These are phyloP conservation scores for Oppia nitens DNA, from an alignment of 1,140 invertebrate species.

Conservation along the genomic window DNA sequence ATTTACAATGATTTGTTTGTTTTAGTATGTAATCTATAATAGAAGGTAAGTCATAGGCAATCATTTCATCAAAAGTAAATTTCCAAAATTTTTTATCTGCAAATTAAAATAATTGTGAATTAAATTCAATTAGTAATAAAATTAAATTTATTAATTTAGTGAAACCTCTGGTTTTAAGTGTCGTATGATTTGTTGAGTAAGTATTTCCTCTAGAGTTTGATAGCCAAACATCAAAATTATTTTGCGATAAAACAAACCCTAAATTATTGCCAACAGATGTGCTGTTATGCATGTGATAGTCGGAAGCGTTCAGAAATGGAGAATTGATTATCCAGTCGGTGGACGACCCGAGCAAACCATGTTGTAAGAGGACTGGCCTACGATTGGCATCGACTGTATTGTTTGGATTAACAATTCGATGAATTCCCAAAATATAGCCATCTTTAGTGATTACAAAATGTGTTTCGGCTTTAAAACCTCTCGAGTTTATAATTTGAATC, in stretches of 20 bases:
- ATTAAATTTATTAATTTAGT: not conserved
- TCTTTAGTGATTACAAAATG: slow-evolving; percentile 1
- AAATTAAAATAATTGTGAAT: not conserved
- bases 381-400: not conserved
- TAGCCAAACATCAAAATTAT: slow-evolving; percentile 33
- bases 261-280: slow-evolving; percentile 6
- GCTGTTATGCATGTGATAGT: not conserved
- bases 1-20: slow-evolving; percentile 35
- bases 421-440: slow-evolving; percentile 5
- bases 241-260: slow-evolving; percentile 34
- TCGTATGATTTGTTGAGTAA: slow-evolving; percentile 26
- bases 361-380: not conserved
- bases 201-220: slow-evolving; percentile 30
- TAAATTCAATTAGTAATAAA: not conserved
- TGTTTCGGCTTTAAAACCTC: not conserved
- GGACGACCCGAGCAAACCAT: not conserved
- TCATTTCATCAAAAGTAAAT: slow-evolving; percentile 29
- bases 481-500: not conserved
- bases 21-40: slow-evolving; percentile 31
- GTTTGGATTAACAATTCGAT: not conserved
- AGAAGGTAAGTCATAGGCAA: slow-evolving; percentile 31
- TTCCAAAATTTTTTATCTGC: slow-evolving; percentile 24
- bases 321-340: slow-evolving; percentile 1
- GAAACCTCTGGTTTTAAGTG: slow-evolving; percentile 5
- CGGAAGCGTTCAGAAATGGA: not conserved